phyloP scores from a whole-genome alignment of 2,888 invertebrate species.

The Taenaris catops region DNA sequence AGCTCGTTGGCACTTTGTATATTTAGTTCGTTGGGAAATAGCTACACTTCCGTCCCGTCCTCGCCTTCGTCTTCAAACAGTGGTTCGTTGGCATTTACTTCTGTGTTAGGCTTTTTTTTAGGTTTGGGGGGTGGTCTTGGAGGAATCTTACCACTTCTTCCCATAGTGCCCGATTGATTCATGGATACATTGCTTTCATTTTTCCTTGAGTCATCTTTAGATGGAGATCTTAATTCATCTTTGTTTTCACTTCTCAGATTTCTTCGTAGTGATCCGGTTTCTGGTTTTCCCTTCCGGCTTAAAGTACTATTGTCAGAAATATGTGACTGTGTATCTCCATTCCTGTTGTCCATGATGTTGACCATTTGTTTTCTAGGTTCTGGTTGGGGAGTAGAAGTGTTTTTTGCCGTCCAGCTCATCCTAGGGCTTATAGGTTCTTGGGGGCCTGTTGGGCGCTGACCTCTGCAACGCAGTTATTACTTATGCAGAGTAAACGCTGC shows the following conservation, averaged over 20 bases:
- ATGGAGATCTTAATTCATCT: conserved; percentile 53
- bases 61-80: conserved; percentile 93
- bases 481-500: no score
- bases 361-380: conserved; percentile 65
- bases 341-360: conserved; percentile 47
- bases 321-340: conserved; percentile 46
- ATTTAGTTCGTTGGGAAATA: conserved; percentile 27
- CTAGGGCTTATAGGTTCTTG: conserved; percentile 68
- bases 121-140: conserved; percentile 92
- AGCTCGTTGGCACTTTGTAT: conserved; percentile 72
- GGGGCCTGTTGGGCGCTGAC: no score
- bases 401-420: conserved; percentile 75
- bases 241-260: conserved; percentile 51
- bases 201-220: conserved; percentile 55
- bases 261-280: conserved; percentile 67
- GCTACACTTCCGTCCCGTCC: conserved; percentile 93
- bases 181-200: conserved; percentile 50
- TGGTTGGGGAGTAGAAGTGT: conserved; percentile 66
- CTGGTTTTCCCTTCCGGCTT: conserved; percentile 74
- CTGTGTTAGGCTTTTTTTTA: conserved; percentile 85
- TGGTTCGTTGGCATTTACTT: conserved; percentile 81
- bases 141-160: conserved; percentile 84
- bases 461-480: no score
- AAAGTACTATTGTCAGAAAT: conserved; percentile 56
- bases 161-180: conserved; percentile 68